Base-by-base conservation (phyloP, 1,140 invertebrate species). In the Phortica variegata region DNA sequence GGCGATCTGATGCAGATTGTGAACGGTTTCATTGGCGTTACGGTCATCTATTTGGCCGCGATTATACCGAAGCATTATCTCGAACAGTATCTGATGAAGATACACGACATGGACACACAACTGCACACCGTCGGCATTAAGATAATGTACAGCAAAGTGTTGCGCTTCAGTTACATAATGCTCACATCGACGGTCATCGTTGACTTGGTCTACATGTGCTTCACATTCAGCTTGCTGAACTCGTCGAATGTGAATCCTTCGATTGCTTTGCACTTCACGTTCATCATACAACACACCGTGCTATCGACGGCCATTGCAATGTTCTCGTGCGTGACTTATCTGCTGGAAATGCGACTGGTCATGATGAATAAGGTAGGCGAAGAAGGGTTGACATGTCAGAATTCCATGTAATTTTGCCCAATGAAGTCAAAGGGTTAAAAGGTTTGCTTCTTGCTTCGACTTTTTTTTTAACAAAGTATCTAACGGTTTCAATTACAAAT, bases 1-100 rank as follows among this genome's bases (percentile, higher is more conserved):
- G 73, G 72, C 5, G 73, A 75, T 26, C 52, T 66, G 39, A 55
- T 75, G 59, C 73, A 75, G 49, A 61, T 75, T 20, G 45, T 73
- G 1, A 75, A 61, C 34, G 72, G 72, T 2, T 58, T 74, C 7
- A 69, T 75, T 38, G 73, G 73, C 8, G 61, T 75, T 16, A 65
- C 61, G n/a, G 61, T 75, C 17, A 75, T 75, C 29, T 75, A 70
- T 47, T 32, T 74, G 26, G 58, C 65, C 0, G 57, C 69, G 17
- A 63, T 74, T 1, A 50, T 73, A 16, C 68, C 72, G 0, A 75
- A 72, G 15, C 58, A 71, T 40, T 58, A 58, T 0, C 13, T 75
- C 10, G 61, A 72, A 43, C 38, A 59, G 6, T 68, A 62, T 17
- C 56, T 75, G 1, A 49, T 60, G 36, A 65, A 55, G 8, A 62